These are phyloP conservation scores for Enteromius thamalakanensis DNA, from an alignment of 2,797 vertebrate genomes.

Conservation along the genomic window DNA sequence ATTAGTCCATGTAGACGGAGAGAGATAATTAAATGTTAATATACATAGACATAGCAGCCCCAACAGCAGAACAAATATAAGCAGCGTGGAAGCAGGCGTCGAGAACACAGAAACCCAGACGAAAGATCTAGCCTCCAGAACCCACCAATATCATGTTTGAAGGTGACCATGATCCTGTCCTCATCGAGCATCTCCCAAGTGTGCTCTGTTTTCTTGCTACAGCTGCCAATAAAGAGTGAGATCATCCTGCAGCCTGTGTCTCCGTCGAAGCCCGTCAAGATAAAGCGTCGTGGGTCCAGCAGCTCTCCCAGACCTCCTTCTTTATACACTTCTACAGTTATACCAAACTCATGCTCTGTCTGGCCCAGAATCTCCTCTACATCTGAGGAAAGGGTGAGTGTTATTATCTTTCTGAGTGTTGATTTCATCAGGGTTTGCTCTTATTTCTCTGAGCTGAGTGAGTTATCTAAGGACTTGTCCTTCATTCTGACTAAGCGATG, in stretches of 20 bases:
- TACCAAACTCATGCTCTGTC: constrained; percentile 51
- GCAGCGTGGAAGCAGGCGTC: not conserved
- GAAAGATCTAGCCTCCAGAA: not conserved
- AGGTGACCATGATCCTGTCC: constrained; percentile 64
- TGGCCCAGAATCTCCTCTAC: constrained; percentile 52
- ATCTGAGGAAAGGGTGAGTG: constrained; percentile 51
- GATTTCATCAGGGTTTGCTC: not conserved
- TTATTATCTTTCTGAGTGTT: not conserved
- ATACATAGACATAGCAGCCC: not conserved
- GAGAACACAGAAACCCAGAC: not conserved
- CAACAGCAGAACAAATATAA: not conserved
- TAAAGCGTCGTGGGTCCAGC: constrained; percentile 59
- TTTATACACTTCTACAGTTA: constrained; percentile 57
- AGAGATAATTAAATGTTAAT: not conserved
- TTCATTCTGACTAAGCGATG: not conserved
- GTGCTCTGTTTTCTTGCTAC: constrained; percentile 61
- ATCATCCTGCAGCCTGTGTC: constrained; percentile 50
- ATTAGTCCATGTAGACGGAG: not conserved
- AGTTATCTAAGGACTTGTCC: not conserved
- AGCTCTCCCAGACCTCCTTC: constrained; percentile 29
- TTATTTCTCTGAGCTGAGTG: not conserved
- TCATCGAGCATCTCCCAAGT: constrained; percentile 64
- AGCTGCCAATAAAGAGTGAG: constrained; percentile 64
- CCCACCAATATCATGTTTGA: constrained; percentile 66
- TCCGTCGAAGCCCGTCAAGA: constrained; percentile 64